These are phyloP conservation scores for Nerophis ophidion DNA, from an alignment of 2,113 vertebrate species.

Conservation along the genomic window DNA sequence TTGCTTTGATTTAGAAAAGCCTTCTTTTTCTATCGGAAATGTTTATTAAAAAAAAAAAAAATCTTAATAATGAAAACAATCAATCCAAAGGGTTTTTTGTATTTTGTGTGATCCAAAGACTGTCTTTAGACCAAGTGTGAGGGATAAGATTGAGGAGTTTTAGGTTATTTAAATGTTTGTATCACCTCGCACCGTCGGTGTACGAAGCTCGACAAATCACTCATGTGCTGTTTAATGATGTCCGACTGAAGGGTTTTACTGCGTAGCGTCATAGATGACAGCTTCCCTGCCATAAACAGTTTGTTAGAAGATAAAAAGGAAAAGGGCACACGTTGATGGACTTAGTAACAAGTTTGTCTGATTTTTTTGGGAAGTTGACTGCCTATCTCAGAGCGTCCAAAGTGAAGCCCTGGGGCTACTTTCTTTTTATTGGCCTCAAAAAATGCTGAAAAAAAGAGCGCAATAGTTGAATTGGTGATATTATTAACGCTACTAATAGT, in stretches of 20 bases:
- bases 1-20: constrained; percentile 10
- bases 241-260: constrained; percentile 24
- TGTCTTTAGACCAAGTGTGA: constrained; percentile 24
- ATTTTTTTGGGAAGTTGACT: constrained; percentile 52
- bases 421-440: no score
- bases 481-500: no score
- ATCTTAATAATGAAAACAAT: constrained; percentile 2
- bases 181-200: constrained; percentile 22
- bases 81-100: constrained; percentile 21
- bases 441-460: no score
- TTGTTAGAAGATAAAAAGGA: constrained; percentile 12
- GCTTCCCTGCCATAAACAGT: constrained; percentile 46
- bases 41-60: constrained; percentile 9
- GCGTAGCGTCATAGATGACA: constrained; percentile 21
- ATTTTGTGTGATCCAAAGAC: constrained; percentile 44
- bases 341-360: constrained; percentile 15
- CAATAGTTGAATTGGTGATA: no score
- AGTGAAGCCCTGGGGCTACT: no score
- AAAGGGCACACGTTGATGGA: constrained; percentile 20
- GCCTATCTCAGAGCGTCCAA: constrained; percentile 29
- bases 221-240: constrained; percentile 28
- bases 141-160: constrained; percentile 10
- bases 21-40: constrained; percentile 19
- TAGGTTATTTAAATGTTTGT: constrained; percentile 36
- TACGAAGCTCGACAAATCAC: constrained; percentile 60